phyloP scores from a whole-genome alignment of 2,113 vertebrate genomes.

The Scomber japonicus region DNA sequence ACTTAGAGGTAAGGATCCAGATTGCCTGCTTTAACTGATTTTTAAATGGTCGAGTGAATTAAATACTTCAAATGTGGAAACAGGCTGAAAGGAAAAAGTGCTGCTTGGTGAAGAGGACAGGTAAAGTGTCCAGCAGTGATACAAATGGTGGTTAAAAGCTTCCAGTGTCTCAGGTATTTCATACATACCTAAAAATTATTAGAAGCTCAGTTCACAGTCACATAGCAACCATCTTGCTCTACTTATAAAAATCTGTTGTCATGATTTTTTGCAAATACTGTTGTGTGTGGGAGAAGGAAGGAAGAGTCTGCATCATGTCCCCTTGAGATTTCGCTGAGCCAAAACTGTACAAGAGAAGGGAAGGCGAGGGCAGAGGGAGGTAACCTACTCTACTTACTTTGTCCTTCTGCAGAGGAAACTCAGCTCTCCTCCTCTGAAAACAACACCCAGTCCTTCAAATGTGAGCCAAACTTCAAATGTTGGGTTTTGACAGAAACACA shows the following conservation, averaged over 20 bases:
- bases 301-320: constrained; percentile 31
- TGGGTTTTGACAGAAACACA: background rate
- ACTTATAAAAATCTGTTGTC: constrained; percentile 35
- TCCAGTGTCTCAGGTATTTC: too few species aligned
- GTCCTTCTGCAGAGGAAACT: constrained; percentile 39
- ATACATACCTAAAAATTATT: too few species aligned
- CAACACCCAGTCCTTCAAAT: background rate
- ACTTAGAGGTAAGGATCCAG: too few species aligned
- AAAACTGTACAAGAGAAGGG: constrained; percentile 45
- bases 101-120: too few species aligned
- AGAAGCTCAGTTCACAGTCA: too few species aligned
- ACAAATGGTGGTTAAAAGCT: too few species aligned
- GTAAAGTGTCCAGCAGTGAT: too few species aligned
- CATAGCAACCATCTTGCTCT: constrained; percentile 14
- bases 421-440: background rate
- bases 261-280: constrained; percentile 39
- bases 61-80: too few species aligned
- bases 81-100: too few species aligned
- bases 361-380: constrained; percentile 45
- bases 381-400: constrained; percentile 71
- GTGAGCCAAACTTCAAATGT: constrained; percentile 7
- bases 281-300: constrained; percentile 57
- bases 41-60: too few species aligned
- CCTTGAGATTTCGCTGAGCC: constrained; percentile 56
- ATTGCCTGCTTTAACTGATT: too few species aligned